These are phyloP conservation scores for Hippocampus guttulatus DNA, from an alignment of 2,113 vertebrate genomes.

Conservation along the genomic window DNA sequence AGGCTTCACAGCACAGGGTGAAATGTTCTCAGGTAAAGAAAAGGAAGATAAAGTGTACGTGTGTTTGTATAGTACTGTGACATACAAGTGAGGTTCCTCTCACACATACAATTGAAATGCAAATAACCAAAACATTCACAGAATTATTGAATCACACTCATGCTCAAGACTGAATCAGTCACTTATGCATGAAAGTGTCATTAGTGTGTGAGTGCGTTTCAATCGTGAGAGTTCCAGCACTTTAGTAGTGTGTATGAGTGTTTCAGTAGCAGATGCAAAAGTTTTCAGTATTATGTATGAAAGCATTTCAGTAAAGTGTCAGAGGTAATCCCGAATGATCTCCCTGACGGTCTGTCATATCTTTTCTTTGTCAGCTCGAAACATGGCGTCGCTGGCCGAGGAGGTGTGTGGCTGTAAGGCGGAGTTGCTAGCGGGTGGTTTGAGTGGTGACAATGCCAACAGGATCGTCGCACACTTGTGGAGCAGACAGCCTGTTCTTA, in stretches of 20 bases:
- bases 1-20: conserved; percentile 82
- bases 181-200: too few relatives aligned
- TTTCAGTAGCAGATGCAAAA: too few relatives aligned
- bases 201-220: too few relatives aligned
- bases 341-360: not conserved
- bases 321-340: not conserved
- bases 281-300: not conserved
- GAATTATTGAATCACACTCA: too few relatives aligned
- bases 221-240: too few relatives aligned
- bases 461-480: conserved; percentile 74
- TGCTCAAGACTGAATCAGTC: too few relatives aligned
- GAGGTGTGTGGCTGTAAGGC: conserved; percentile 73
- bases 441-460: conserved; percentile 69
- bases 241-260: too few relatives aligned
- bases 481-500: conserved; percentile 73
- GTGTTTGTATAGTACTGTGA: not conserved
- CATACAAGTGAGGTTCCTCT: not conserved
- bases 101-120: not conserved
- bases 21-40: conserved; percentile 86
- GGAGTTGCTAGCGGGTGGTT: conserved; percentile 73
- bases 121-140: not conserved
- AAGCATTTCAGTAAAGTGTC: not conserved
- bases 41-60: not conserved
- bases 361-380: conserved; percentile 62
- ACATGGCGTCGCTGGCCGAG: conserved; percentile 80